Base-by-base conservation (phyloP, 37 sponge, comb jelly and placozoan genomes). In the Petrosia ficiformis region DNA sequence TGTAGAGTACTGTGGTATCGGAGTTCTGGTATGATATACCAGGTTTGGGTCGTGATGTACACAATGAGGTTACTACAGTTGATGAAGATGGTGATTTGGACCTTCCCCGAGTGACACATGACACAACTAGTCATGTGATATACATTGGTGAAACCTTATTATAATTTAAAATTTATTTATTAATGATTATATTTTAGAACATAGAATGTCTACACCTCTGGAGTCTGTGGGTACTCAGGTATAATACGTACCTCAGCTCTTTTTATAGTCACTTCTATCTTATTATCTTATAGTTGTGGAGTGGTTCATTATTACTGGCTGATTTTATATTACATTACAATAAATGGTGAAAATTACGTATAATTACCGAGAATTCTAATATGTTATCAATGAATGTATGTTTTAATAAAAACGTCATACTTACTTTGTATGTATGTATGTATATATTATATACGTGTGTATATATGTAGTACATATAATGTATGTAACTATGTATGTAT, bases 11-110 rank as follows among this genome's bases (percentile, higher is more conserved):
- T 26, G 63, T 61, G 5, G 6, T 22, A n/a, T 61, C 63, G n/a
- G 63, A 61, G 26, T 61, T 61, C n/a, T 22, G 5, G 6, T 61
- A 26, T n/a, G 14, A 11, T 22, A 6, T n/a, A 5, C 63, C 63
- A 61, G 6, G 28, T n/a, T 6, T 5, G 5, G 11, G 63, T n/a
- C 6, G 28, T 61, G 28, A 26, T 14, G 31, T 0, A 25, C 52
- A 2, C 42, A 2, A 28, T 6, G 24, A 30, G n/a, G 48, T 25
- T 11, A 34, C 30, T 26, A 44, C 34, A 25, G 1, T 40, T 42
- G 81, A 80, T 61, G 81, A 80, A 36, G 81, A 80, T 42, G 81
- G 81, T 43, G 81, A 80, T 42, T n/a, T 71, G 21, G n/a, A 71
- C 58, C 54, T 80, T 16, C 4, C 33, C 21, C 72, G 81, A 22